Percentiles rank a stretch among this genome's conserved stretches.
Evolutionary conservation across 2,888 invertebrate species (phyloP).

Genomic region (Morpho achilles): DNA sequence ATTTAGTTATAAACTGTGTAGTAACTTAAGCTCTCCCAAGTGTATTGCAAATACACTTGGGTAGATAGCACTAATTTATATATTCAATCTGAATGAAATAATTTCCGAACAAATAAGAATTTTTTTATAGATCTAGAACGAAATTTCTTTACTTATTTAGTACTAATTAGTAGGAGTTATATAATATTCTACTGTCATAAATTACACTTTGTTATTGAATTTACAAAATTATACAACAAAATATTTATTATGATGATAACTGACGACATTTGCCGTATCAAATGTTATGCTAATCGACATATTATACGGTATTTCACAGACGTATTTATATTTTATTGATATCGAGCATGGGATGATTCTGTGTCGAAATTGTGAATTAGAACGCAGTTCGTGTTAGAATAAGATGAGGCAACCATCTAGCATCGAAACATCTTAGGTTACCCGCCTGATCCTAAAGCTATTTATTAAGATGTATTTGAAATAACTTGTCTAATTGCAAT

Average conservation of each 20-base stretch:
- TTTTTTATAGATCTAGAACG: too few relatives aligned
- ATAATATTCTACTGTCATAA: too few relatives aligned
- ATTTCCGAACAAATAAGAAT: too few relatives aligned
- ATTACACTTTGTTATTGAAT: too few relatives aligned
- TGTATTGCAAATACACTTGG: too few relatives aligned
- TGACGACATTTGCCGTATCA: conserved; percentile 4
- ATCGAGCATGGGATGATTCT: conserved; percentile 45
- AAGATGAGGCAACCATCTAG: conserved; percentile 46
- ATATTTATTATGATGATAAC: conserved; percentile 4
- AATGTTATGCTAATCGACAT: conserved; percentile 17
- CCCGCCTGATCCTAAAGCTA: conserved; percentile 4
- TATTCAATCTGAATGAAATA: too few relatives aligned
- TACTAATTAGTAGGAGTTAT: too few relatives aligned
- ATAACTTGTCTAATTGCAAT: neutral
- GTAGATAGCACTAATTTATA: too few relatives aligned
- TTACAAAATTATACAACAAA: too few relatives aligned
- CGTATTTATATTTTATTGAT: conserved; percentile 41
- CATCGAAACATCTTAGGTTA: conserved; percentile 23
- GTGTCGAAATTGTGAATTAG: conserved; percentile 47
- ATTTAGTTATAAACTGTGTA: too few relatives aligned
- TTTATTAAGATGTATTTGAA: conserved; percentile 5
- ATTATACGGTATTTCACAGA: conserved; percentile 29
- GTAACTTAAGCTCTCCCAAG: too few relatives aligned
- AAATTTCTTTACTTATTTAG: too few relatives aligned
- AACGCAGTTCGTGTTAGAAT: conserved; percentile 40